phyloP scores from a whole-genome alignment of 2,797 vertebrate species.

The Oreortyx pictus region DNA sequence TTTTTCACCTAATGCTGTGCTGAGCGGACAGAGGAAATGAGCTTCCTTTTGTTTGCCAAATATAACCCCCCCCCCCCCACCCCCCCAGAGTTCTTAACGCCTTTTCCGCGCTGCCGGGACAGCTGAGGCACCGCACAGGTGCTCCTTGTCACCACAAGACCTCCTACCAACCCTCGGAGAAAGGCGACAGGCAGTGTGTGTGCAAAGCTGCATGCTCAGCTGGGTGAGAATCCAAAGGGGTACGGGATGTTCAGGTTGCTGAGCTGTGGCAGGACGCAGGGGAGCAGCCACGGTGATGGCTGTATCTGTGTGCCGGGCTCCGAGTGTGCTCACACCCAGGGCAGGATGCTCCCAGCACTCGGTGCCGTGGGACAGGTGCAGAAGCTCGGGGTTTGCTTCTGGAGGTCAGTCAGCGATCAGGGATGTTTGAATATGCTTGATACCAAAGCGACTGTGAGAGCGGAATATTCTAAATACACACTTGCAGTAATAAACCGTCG shows the following conservation, averaged over 20 bases:
- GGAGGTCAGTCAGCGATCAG: neutral
- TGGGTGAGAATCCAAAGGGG: neutral
- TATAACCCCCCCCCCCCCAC: neutral
- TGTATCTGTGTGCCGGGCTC: too few relatives aligned
- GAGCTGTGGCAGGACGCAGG: fast-evolving
- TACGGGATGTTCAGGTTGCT: fast-evolving
- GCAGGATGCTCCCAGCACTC: neutral
- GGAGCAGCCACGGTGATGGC: too few relatives aligned
- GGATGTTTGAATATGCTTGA: neutral
- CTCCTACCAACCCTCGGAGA: neutral
- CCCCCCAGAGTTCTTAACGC: neutral
- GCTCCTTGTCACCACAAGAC: neutral
- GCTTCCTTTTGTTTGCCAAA: constrained; percentile 54
- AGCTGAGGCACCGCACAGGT: neutral
- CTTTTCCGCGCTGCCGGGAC: neutral
- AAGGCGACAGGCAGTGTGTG: fast-evolving
- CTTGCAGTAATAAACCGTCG: constrained; percentile 20
- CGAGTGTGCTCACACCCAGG: neutral
- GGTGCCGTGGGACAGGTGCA: fast-evolving
- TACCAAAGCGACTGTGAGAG: neutral
- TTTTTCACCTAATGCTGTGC: constrained; percentile 11
- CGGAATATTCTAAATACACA: neutral
- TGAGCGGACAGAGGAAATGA: constrained; percentile 51
- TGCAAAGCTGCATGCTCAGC: neutral
- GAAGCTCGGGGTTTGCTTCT: neutral